Conservation (phyloP, 2,797 vertebrate species). For the Pteropus rufus region DNA sequence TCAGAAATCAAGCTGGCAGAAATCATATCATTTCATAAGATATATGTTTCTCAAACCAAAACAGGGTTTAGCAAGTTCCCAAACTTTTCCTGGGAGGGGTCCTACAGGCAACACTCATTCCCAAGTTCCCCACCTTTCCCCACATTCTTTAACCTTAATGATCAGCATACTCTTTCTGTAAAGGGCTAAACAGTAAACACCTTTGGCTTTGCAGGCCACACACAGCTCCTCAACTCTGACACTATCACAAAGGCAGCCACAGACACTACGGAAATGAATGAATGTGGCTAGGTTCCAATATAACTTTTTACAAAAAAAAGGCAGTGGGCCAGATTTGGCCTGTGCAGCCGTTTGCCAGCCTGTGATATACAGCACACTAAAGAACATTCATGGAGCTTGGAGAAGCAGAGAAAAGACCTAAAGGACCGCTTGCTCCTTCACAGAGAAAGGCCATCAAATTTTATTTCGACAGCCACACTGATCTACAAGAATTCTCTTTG, state of each 20-base stretch:
- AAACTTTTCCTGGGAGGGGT: neutral
- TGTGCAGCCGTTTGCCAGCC: neutral
- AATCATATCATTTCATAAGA: constrained; percentile 36
- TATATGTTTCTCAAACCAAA: neutral
- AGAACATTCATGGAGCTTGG: neutral
- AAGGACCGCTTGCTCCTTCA: neutral
- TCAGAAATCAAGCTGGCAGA: constrained; percentile 44
- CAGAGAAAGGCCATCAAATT: neutral
- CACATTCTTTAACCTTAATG: neutral
- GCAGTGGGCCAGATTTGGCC: neutral
- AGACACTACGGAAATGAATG: neutral
- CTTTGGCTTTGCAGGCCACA: neutral
- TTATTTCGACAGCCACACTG: neutral
- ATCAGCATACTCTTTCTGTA: neutral
- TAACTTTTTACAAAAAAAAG: constrained; percentile 6
- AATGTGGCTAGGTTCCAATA: neutral
- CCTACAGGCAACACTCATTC: neutral
- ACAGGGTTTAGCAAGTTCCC: constrained; percentile 1
- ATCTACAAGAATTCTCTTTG: neutral
- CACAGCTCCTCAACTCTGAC: neutral
- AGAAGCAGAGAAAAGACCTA: neutral
- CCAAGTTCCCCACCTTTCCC: neutral
- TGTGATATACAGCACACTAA: neutral
- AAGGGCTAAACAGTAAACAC: neutral
- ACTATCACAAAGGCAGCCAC: neutral